Percentiles rank a stretch among this genome's conserved stretches.
Evolutionary conservation across 2,888 invertebrate genomes (phyloP).

Genomic region (Danaus chrysippus): DNA sequence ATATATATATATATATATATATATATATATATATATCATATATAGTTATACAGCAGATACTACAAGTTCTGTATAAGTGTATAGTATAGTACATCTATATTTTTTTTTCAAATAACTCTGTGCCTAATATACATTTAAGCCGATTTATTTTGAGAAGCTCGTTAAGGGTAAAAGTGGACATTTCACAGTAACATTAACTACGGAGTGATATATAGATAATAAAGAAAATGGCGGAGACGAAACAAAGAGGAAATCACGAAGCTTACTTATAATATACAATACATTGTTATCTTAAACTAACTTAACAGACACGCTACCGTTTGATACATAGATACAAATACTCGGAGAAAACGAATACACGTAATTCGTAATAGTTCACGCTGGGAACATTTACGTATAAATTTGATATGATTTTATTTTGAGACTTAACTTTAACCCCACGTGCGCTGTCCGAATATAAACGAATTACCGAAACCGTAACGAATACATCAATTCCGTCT

Average conservation of each 20-base stretch:
- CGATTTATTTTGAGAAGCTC: conserved; percentile 70
- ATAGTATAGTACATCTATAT: conserved; percentile 70
- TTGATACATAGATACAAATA: conserved; percentile 64
- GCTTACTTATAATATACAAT: conserved; percentile 60
- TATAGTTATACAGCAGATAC: conserved; percentile 63
- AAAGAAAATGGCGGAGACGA: conserved; percentile 9
- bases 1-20: conserved; percentile 78
- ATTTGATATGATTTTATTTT: conserved; percentile 74
- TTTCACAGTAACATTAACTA: conserved; percentile 34
- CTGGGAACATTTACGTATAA: conserved; percentile 73
- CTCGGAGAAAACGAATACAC: conserved; percentile 48
- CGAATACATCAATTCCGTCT: neutral
- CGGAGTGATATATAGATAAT: conserved; percentile 37
- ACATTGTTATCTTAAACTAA: conserved; percentile 40
- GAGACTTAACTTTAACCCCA: conserved; percentile 42
- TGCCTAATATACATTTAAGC: conserved; percentile 77
- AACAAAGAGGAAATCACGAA: conserved; percentile 40
- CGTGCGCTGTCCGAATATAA: conserved; percentile 17
- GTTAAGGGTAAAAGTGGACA: conserved; percentile 63
- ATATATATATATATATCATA: conserved; percentile 72
- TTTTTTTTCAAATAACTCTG: conserved; percentile 66
- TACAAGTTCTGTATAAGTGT: conserved; percentile 70
- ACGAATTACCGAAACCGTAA: neutral
- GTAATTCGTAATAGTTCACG: conserved; percentile 52
- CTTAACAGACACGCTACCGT: conserved; percentile 52